phyloP scores from a whole-genome alignment of 2,888 invertebrate genomes.

The Eutolmus rufibarbis region DNA sequence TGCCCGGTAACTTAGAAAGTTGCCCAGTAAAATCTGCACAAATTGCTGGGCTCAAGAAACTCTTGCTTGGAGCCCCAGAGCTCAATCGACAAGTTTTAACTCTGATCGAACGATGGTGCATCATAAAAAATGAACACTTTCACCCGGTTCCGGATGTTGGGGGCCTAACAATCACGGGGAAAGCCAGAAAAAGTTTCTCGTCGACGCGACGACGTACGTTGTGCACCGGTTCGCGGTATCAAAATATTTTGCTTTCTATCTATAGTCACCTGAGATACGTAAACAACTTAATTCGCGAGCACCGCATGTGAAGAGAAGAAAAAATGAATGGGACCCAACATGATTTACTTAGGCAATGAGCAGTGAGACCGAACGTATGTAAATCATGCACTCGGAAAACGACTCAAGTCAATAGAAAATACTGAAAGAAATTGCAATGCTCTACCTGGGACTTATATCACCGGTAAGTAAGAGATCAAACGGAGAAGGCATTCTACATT shows the following conservation, averaged over 20 bases:
- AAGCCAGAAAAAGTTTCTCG: conserved; percentile 3
- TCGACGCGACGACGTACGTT: not conserved
- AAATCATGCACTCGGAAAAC: not conserved
- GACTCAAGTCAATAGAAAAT: not conserved
- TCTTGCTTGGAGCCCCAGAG: not conserved
- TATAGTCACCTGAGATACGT: not conserved
- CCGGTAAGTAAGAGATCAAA: not conserved
- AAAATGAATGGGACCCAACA: not conserved
- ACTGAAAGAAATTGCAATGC: not conserved
- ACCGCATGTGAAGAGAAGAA: not conserved
- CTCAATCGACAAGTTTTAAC: not conserved
- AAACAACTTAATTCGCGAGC: not conserved
- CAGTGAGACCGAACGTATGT: not conserved
- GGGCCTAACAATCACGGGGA: not conserved
- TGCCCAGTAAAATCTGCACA: not conserved
- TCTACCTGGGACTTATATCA: not conserved
- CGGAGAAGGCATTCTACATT: not conserved
- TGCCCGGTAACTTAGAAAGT: not conserved
- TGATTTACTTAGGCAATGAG: not conserved
- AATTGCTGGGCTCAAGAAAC: not conserved
- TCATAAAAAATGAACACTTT: not conserved
- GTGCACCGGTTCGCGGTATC: not conserved
- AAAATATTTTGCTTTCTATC: not conserved
- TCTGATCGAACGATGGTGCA: not conserved
- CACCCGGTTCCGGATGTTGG: conserved; percentile 22